These are phyloP conservation scores for Drosophila mauritiana DNA, from an alignment of 1,140 invertebrate species.

Conservation along the genomic window DNA sequence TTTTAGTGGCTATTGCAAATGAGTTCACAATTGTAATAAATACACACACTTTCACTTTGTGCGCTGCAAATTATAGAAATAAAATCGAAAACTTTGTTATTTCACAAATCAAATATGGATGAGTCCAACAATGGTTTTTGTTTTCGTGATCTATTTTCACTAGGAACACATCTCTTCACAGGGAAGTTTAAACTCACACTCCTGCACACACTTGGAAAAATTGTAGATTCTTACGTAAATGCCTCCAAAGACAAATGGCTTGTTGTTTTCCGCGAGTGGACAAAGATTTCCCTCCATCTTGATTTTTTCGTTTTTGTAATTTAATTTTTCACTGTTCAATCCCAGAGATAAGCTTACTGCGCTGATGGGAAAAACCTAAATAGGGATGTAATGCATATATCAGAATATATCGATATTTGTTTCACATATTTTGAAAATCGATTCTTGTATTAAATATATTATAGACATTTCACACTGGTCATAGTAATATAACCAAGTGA, in stretches of 20 bases:
- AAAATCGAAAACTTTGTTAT: conserved; percentile 72
- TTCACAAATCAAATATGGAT: conserved; percentile 42
- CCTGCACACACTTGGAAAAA: conserved; percentile 15
- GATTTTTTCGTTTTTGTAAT: no score
- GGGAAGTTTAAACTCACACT: not conserved
- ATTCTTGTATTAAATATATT: no score
- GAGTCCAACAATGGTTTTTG: conserved; percentile 18
- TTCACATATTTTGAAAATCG: no score
- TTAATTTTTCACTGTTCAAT: no score
- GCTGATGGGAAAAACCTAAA: no score
- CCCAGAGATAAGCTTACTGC: no score
- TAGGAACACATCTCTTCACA: not conserved
- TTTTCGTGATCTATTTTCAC: no score
- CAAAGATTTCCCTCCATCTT: no score
- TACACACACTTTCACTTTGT: conserved; percentile 60
- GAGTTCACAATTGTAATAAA: conserved; percentile 65
- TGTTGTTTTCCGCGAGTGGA: conserved; percentile 4
- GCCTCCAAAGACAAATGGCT: conserved; percentile 58
- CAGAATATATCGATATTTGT: no score
- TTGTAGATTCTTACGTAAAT: conserved; percentile 54
- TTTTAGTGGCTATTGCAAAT: conserved; percentile 77
- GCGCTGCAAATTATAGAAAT: conserved; percentile 79
- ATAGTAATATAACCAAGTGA: no score
- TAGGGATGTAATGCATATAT: no score
- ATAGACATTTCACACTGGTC: no score